Evolutionary conservation across 2,113 vertebrate genomes (phyloP).

Genomic region (Mormyrus lacerda): DNA sequence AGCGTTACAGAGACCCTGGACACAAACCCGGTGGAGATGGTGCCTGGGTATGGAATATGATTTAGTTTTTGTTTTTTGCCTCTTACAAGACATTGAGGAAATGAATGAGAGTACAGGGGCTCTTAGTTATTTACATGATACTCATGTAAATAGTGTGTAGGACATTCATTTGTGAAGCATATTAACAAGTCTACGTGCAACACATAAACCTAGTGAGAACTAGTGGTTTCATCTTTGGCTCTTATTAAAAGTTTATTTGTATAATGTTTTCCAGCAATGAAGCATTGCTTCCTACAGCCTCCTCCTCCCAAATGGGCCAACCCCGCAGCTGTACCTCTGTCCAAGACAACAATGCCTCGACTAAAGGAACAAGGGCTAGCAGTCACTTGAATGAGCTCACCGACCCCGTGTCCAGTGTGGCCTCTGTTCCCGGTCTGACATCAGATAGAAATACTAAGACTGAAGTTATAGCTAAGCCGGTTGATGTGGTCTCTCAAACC

Average conservation of each 20-base stretch:
- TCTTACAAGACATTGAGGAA: background rate
- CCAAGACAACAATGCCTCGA: background rate
- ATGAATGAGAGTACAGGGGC: background rate
- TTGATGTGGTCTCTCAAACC: background rate
- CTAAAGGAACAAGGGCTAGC: slow-evolving; percentile 38
- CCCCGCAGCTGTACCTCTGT: slow-evolving; percentile 27
- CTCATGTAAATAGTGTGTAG: background rate
- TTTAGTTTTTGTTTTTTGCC: background rate
- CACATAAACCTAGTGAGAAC: background rate
- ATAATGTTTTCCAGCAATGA: slow-evolving; percentile 22
- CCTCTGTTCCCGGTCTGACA: slow-evolving; percentile 16
- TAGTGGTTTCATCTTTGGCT: background rate
- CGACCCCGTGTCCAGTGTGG: slow-evolving; percentile 19
- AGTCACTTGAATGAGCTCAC: slow-evolving; percentile 29
- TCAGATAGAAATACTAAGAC: background rate
- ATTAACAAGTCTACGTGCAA: background rate
- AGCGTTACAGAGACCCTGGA: background rate
- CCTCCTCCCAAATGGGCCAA: slow-evolving; percentile 29
- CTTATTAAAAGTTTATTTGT: background rate
- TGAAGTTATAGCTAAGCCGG: background rate
- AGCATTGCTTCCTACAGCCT: slow-evolving; percentile 12
- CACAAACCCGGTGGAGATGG: background rate
- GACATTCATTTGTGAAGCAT: background rate
- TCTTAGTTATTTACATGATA: background rate
- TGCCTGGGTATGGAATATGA: slow-evolving; percentile 1